Evolutionary conservation across 2,797 vertebrate genomes (phyloP).

Genomic region (Numenius phaeopus): DNA sequence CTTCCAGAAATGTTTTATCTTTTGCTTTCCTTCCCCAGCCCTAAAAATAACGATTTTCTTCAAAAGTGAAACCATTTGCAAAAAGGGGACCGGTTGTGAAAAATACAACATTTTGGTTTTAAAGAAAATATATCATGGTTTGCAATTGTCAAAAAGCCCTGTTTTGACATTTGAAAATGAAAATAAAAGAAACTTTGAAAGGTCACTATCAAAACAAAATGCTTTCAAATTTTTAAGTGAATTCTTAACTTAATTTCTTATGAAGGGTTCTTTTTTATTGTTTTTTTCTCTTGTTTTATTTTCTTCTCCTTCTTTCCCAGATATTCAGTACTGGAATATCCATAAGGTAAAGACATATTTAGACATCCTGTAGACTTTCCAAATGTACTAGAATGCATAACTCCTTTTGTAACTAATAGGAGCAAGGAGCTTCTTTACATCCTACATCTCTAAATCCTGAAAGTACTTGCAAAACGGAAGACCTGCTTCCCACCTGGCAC

Average conservation of each 20-base stretch:
- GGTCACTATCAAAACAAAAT: slow-evolving; percentile 26
- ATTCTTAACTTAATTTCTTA: background rate
- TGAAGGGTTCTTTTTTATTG: background rate
- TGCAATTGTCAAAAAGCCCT: slow-evolving; percentile 2
- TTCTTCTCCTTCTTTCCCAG: background rate
- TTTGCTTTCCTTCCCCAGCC: background rate
- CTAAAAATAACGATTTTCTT: background rate
- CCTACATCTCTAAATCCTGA: background rate
- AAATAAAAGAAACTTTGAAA: slow-evolving; percentile 42
- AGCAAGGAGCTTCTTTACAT: background rate
- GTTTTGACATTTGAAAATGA: slow-evolving; percentile 50
- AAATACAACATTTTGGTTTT: background rate
- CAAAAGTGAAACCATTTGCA: background rate
- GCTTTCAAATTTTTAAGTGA: background rate
- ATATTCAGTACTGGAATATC: background rate
- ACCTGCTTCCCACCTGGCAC: slow-evolving; percentile 10
- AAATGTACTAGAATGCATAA: background rate
- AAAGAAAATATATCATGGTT: background rate
- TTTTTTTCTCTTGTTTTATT: background rate
- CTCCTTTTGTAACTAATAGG: background rate
- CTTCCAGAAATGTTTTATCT: background rate
- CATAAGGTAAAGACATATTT: background rate
- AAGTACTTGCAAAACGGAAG: background rate
- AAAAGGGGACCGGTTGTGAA: background rate
- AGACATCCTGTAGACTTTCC: background rate